These are phyloP conservation scores for Scolopax rusticola DNA, from an alignment of 2,797 vertebrate species.

Conservation along the genomic window DNA sequence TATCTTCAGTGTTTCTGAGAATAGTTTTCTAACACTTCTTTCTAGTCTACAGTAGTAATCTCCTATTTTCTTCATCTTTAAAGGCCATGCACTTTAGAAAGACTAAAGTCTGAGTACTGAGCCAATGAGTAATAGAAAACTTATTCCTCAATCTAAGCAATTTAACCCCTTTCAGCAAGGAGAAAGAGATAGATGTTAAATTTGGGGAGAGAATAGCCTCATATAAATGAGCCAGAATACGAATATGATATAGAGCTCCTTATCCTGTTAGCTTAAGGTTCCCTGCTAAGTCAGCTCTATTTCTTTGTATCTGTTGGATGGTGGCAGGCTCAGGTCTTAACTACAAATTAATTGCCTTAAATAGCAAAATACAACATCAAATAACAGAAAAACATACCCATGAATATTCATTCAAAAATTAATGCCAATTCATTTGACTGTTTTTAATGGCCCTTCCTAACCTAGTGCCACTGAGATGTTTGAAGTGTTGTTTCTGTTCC, in stretches of 20 bases:
- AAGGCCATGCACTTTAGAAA: background rate
- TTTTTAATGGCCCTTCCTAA: background rate
- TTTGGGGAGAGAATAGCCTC: background rate
- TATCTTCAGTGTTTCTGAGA: background rate
- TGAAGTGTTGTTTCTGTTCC: background rate
- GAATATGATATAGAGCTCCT: background rate
- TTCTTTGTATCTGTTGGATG: background rate
- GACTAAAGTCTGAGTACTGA: background rate
- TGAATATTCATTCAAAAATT: background rate
- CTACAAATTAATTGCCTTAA: background rate
- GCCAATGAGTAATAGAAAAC: background rate
- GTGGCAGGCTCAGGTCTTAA: background rate
- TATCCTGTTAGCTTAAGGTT: background rate
- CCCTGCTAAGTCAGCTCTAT: background rate
- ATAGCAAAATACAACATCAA: background rate
- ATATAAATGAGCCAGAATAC: background rate
- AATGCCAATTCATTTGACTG: background rate
- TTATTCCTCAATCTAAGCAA: background rate
- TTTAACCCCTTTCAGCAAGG: background rate
- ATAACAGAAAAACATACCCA: background rate
- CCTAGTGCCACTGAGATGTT: rapidly evolving
- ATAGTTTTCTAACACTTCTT: background rate
- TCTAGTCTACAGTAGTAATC: background rate
- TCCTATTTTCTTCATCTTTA: background rate
- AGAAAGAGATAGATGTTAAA: background rate